Evolutionary conservation across 2,888 invertebrate species (phyloP), one percentile per base, ranked within the genome.

Genomic region (Keiferia lycopersicella): DNA sequence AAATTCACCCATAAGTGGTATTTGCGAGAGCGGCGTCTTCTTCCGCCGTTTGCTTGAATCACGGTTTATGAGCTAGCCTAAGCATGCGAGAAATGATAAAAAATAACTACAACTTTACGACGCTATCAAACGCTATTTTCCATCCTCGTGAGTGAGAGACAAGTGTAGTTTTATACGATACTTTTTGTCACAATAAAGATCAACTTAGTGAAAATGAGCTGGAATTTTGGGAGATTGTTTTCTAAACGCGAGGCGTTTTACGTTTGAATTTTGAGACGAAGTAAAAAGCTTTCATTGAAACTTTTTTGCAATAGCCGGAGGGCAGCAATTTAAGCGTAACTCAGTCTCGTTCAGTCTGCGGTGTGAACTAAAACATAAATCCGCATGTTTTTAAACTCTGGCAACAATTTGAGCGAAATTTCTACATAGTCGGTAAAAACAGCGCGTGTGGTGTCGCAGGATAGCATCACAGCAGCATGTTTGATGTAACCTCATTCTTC

Each of bases 1-100:
- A 88, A 85, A 88, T 87, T 87, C 56, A 8, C 73, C 73, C 78
- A 78, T 82, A 86, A 87, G 83, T 83, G 82, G 83, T 86, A 83
- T 86, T 86, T 86, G 86, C 75, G 83, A 34, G 56, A 69, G 72
- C 74, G 12, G 0, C 20, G 72, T 74, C 74, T 75, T 74, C 74
- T 75, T 75, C 74, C 72, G 74, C 68, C 50, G 41, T 72, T 65
- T 34, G 63, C 64, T 62, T 61, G 69, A 76, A 73, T 72, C 67
- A 73, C 72, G 74, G 73, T 78, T 80, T 78, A 76, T 78, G 78
- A 73, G 71, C 75, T 70, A 69, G 73, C 68, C 65, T 68, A 66
- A 58, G 67, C 60, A 20, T 53, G 60, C 53, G 58, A 12, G 64
- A 61, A 61, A 53, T 66, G 53, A 62, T 62, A 63, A 65, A 64